phyloP scores from a whole-genome alignment of 1,140 invertebrate species.

The Aphidius ervi region DNA sequence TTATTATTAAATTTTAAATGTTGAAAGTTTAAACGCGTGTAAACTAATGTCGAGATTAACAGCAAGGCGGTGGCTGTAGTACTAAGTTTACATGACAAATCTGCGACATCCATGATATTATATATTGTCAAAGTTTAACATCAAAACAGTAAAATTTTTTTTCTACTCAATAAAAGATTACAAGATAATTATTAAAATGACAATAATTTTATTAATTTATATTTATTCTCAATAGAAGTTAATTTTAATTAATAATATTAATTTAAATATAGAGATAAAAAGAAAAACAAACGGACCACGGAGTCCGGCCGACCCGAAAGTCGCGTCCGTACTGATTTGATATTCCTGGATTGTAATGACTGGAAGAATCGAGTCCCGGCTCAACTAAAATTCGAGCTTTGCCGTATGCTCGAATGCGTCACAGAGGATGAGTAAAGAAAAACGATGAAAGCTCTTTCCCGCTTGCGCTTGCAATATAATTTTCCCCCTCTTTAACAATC shows the following conservation, averaged over 20 bases:
- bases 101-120: background rate
- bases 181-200: too few species aligned
- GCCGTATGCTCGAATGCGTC: slow-evolving; percentile 24
- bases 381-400: slow-evolving; percentile 17
- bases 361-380: background rate
- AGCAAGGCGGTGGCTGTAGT: slow-evolving; percentile 6
- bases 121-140: background rate
- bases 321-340: slow-evolving; percentile 43
- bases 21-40: background rate
- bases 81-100: slow-evolving; percentile 1
- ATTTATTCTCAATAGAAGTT: too few species aligned
- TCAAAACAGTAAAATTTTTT: background rate
- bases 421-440: background rate
- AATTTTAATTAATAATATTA: too few species aligned
- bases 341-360: slow-evolving; percentile 24
- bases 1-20: background rate
- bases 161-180: background rate
- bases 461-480: slow-evolving; percentile 1
- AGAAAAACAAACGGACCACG: slow-evolving; percentile 7
- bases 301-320: slow-evolving; percentile 39
- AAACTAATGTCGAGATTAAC: background rate
- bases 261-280: slow-evolving; percentile 20
- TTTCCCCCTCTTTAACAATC: too few species aligned
- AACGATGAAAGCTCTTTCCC: slow-evolving; percentile 4
- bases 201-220: too few species aligned